Base-by-base conservation (phyloP, 1,140 invertebrate species). In the Cyrtorhinus lividipennis region DNA sequence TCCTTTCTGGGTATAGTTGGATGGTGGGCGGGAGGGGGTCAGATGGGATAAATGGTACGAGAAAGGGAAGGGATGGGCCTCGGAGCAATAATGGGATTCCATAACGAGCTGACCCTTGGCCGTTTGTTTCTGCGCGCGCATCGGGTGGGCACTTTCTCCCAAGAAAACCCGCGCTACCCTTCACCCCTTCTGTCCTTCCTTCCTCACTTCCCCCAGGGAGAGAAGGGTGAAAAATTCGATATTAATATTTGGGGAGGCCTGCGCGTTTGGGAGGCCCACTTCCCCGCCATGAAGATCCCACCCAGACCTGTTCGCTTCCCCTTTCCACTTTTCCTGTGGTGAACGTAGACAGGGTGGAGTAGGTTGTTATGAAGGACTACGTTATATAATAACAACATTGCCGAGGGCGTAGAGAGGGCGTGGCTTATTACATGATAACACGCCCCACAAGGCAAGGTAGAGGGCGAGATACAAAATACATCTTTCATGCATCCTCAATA, bases 51-150 rank as follows among this genome's bases (percentile, higher is more conserved):
- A 20, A 44, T 22, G 8, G 30, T 15, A 38, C 5, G 30, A 5
- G 30, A 38, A 38, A 38, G 15, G 30, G 30, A 15, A 15, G 20
- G 48, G 38, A 44, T 44, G 8, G 8, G 48, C 5, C 5, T 20
- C 20, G 48, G 20, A 53, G 58, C 58, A 59, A 59, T 59, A 59
- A 59, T 30, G 27, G 58, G 58, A 59, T 59, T 59, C 58, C 58
- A 59, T 59, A 59, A 59, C 58, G 58, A 59, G 58, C 58, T 59
- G 58, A 59, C 58, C 58, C 58, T 59, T 59, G 58, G 58, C 58
- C 58, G 58, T 30, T 24, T 38, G 58, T 30, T 30, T 18, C 58
- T 59, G 58, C 58, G 58, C 58, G 58, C 58, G 58, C 58, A 59
- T 1, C 30, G 30, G n/a, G n/a, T n/a, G n/a, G n/a, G 48, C 12